Base-by-base conservation (phyloP, 1,140 invertebrate genomes). In the Trichonephila clavata region DNA sequence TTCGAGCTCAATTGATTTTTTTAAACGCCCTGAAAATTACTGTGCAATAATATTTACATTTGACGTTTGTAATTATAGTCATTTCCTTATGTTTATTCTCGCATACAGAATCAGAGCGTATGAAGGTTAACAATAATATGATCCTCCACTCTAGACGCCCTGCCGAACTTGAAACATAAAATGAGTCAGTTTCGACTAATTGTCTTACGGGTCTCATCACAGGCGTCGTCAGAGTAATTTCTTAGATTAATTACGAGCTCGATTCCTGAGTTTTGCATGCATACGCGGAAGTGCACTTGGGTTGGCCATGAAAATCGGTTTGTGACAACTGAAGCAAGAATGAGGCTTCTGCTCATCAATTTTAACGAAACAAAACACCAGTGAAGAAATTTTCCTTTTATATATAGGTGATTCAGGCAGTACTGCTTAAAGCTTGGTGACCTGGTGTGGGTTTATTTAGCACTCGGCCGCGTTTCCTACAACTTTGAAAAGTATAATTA, bases 141-240 rank as follows among this genome's bases (percentile, higher is more conserved):
- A n/a, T 83, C 20, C 32, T 83, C 39, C 80, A 86, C 57, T 20
- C 27, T 63, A 87, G 61, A 87, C 86, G 60, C 86, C 86, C 60
- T 87, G 86, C 21, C 86, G 86, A 87, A 87, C 86, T 87, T 87
- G 86, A 87, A 87, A 86, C 83, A 59, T 84, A 3, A 16, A 14
- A n/a, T 63, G 39, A 32, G 20, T 43, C 39, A 65, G 43, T n/a
- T 8, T 32, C 27, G 27, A 39, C 60, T 61, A 63, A 87, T 87
- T 87, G 86, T 87, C 60, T 61, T 65, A 84, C 10, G 39, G 10
- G 10, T 7, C 50, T 50, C 32, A 27, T 39, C 80, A 50, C 20
- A 60, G 81, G 81, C 81, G 81, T 59, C 57, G 43, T 84, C 81
- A 60, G 21, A 18, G 24, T 21, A 59, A 84, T 60, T 57, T 60